A percentile compares a stretch with the other conserved stretches of the same genome.
Evolutionary conservation across 2,113 vertebrate genomes (phyloP).

Genomic region (Nansenia antarctica): DNA sequence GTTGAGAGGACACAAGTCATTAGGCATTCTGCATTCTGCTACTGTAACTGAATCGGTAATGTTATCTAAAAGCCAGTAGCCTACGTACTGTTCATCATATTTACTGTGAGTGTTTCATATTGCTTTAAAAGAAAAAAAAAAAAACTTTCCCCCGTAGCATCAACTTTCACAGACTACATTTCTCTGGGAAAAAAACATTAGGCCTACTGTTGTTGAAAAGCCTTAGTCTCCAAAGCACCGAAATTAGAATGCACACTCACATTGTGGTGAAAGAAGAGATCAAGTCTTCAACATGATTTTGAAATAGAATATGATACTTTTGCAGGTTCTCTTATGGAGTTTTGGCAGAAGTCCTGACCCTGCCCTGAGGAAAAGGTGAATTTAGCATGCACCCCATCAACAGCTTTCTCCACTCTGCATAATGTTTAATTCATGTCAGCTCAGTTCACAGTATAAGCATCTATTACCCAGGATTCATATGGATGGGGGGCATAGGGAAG

Average conservation of each 20-base stretch:
- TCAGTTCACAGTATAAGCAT: slow-evolving; percentile 24
- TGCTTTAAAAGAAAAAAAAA: not conserved
- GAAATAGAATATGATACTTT: slow-evolving; percentile 62
- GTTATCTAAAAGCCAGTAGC: no score
- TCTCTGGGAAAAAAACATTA: no score
- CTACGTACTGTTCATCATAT: not conserved
- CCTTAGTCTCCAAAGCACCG: not conserved
- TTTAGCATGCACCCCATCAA: slow-evolving; percentile 50
- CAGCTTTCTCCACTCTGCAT: slow-evolving; percentile 40
- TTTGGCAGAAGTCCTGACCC: slow-evolving; percentile 52
- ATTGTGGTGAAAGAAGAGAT: slow-evolving; percentile 60
- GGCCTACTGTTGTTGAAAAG: no score
- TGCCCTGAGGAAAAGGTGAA: slow-evolving; percentile 56
- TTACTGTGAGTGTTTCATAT: not conserved
- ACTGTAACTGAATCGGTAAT: no score
- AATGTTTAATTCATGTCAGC: slow-evolving; percentile 63
- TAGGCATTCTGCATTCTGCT: no score
- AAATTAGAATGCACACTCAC: slow-evolving; percentile 73
- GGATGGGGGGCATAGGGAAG: slow-evolving; percentile 21
- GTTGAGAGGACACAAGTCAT: no score
- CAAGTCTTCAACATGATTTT: slow-evolving; percentile 33
- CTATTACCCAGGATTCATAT: slow-evolving; percentile 31
- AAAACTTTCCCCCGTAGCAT: not conserved
- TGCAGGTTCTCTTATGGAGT: slow-evolving; percentile 38
- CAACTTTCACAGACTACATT: no score